Evolutionary conservation across 2,113 vertebrate species (phyloP).

Genomic region (Tetraodon nigroviridis): DNA sequence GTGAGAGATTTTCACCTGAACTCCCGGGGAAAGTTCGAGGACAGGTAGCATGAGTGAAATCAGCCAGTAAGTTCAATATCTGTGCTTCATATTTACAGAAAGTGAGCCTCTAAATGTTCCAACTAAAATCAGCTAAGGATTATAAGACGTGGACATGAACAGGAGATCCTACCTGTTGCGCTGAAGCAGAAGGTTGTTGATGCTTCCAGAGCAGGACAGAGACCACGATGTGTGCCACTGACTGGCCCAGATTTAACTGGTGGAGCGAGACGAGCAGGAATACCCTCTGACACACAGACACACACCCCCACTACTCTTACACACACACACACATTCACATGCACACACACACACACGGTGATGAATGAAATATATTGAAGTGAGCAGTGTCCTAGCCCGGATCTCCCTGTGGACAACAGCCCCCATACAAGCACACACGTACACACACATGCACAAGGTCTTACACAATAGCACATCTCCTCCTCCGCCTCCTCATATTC

Average conservation of each 20-base stretch:
- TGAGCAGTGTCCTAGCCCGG: slow-evolving; percentile 38
- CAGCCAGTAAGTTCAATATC: background rate
- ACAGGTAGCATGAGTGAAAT: slow-evolving; percentile 27
- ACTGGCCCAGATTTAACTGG: slow-evolving; percentile 61
- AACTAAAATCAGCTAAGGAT: background rate
- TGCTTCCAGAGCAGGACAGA: slow-evolving; percentile 45
- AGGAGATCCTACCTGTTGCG: slow-evolving; percentile 54
- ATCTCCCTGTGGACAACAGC: slow-evolving; percentile 26
- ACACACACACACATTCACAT: slow-evolving; percentile 18
- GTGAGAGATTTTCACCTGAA: slow-evolving; percentile 34
- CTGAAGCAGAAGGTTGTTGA: slow-evolving; percentile 38
- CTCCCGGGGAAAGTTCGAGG: background rate
- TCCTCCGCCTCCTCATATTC: slow-evolving; percentile 3
- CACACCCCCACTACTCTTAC: slow-evolving; percentile 10
- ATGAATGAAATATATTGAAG: slow-evolving; percentile 51
- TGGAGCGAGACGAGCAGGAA: slow-evolving; percentile 61
- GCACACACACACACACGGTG: slow-evolving; percentile 34
- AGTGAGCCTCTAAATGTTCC: too few species aligned
- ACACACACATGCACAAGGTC: slow-evolving; percentile 32
- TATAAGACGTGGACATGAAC: background rate
- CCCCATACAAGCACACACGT: background rate
- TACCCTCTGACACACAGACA: slow-evolving; percentile 15
- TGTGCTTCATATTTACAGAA: too few species aligned
- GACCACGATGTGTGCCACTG: slow-evolving; percentile 52
- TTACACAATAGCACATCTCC: slow-evolving; percentile 49